phyloP scores from a whole-genome alignment of 1,140 invertebrate genomes.

The Drosophila lowei region DNA sequence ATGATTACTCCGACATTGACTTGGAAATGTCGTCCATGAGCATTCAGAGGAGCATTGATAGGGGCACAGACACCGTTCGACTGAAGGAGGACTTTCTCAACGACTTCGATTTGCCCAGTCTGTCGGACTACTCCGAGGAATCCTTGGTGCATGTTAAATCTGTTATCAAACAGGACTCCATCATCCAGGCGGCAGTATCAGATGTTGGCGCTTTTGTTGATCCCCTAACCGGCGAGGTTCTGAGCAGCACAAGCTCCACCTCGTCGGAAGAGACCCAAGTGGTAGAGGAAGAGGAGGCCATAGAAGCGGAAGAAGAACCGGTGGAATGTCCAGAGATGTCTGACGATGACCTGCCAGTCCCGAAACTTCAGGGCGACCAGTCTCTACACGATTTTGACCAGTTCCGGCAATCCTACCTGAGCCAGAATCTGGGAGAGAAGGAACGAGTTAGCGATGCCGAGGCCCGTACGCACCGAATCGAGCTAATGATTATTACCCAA shows the following conservation, averaged over 20 bases:
- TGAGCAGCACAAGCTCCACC: neutral
- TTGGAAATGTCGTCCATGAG: no score
- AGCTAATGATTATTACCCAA: neutral
- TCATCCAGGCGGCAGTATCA: no score
- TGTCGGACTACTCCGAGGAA: conserved; percentile 57
- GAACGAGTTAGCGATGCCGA: no score
- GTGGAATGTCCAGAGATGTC: neutral
- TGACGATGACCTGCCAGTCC: neutral
- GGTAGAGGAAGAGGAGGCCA: neutral
- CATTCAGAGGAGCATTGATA: neutral
- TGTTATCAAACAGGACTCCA: no score
- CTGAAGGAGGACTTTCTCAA: conserved; percentile 33
- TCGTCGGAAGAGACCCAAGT: neutral
- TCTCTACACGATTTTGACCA: neutral
- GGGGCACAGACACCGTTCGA: conserved; percentile 17
- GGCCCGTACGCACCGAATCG: no score
- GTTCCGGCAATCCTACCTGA: neutral
- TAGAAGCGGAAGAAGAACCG: neutral
- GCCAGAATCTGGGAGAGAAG: neutral
- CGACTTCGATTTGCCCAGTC: conserved; percentile 34
- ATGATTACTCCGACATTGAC: no score
- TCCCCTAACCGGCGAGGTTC: conserved; percentile 19
- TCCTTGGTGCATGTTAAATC: no score
- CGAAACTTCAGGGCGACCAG: neutral
- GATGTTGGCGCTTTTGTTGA: conserved; percentile 30